Percentiles rank a stretch among this genome's conserved stretches.
phyloP scores from a whole-genome alignment of 1,140 invertebrate genomes.

The Cecropterus lyciades region DNA sequence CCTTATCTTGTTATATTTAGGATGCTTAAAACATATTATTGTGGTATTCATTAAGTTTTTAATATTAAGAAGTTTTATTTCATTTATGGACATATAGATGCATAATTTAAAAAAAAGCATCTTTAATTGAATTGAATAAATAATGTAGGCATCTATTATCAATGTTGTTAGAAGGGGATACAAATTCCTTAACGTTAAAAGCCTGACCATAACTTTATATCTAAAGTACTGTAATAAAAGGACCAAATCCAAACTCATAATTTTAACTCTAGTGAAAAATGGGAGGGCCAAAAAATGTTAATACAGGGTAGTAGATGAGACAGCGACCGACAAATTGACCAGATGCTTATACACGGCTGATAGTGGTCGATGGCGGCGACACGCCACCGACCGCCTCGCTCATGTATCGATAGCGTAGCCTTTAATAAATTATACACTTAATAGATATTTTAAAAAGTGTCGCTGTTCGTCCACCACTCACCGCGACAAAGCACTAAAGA shows the following conservation, averaged over 20 bases:
- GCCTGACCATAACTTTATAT: slow-evolving; percentile 68
- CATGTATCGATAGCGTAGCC: slow-evolving; percentile 45
- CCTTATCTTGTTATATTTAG: neutral
- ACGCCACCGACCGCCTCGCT: slow-evolving; percentile 42
- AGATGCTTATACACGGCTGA: slow-evolving; percentile 58
- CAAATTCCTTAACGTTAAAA: slow-evolving; percentile 52
- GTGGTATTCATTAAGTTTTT: neutral
- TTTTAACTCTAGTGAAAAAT: slow-evolving; percentile 70
- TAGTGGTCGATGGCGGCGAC: slow-evolving; percentile 50
- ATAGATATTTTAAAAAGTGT: slow-evolving; percentile 56
- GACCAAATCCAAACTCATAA: slow-evolving; percentile 72
- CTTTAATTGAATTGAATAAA: neutral
- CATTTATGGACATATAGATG: too few relatives aligned
- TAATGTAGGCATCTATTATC: neutral
- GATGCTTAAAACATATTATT: neutral
- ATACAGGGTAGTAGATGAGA: slow-evolving; percentile 61
- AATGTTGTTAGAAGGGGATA: neutral
- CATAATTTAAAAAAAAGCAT: neutral
- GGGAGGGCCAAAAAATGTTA: slow-evolving; percentile 64
- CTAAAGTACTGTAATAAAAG: slow-evolving; percentile 80
- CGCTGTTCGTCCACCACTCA: slow-evolving; percentile 41
- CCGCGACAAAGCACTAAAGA: slow-evolving; percentile 43
- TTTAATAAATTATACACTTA: slow-evolving; percentile 67
- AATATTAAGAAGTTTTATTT: neutral
- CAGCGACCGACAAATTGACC: slow-evolving; percentile 68